Percentiles rank a stretch among this genome's conserved stretches.
Conservation (phyloP, 1,140 invertebrate species). For the Sycobia sp. region DNA sequence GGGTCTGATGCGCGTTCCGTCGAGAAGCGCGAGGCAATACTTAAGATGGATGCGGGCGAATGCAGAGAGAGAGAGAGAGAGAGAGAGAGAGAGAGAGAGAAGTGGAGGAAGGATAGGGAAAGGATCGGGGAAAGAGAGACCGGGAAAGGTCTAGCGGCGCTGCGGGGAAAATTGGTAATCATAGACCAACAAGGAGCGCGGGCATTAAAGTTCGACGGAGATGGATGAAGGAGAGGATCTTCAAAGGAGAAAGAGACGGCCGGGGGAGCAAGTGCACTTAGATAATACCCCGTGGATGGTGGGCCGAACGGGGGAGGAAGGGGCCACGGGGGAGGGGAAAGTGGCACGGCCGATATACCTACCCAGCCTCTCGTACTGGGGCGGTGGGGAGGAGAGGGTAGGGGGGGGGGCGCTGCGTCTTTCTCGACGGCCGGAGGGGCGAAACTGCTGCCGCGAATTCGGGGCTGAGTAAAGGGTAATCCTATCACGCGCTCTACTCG, state of each 20-base stretch:
- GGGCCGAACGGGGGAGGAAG: no score
- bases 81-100: no score
- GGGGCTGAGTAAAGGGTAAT: slow-evolving; percentile 64
- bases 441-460: slow-evolving; percentile 60
- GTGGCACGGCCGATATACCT: no score
- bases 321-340: no score
- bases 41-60: no score
- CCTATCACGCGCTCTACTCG: slow-evolving; percentile 58
- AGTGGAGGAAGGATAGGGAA: no score
- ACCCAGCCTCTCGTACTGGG: no score
- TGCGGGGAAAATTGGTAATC: slow-evolving; percentile 61
- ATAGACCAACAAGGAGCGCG: slow-evolving; percentile 56
- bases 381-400: no score
- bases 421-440: slow-evolving; percentile 44
- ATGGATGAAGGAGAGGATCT: slow-evolving; percentile 54
- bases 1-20: neutral
- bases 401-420: slow-evolving; percentile 41
- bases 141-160: neutral
- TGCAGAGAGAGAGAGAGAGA: no score
- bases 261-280: slow-evolving; percentile 54
- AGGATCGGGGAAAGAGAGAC: neutral
- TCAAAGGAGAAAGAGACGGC: slow-evolving; percentile 47
- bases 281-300: slow-evolving; percentile 62
- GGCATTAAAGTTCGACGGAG: slow-evolving; percentile 58
- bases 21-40: slow-evolving; percentile 5